Conservation (phyloP, 2,113 vertebrate genomes). For the Pyrgilauda ruficollis region DNA sequence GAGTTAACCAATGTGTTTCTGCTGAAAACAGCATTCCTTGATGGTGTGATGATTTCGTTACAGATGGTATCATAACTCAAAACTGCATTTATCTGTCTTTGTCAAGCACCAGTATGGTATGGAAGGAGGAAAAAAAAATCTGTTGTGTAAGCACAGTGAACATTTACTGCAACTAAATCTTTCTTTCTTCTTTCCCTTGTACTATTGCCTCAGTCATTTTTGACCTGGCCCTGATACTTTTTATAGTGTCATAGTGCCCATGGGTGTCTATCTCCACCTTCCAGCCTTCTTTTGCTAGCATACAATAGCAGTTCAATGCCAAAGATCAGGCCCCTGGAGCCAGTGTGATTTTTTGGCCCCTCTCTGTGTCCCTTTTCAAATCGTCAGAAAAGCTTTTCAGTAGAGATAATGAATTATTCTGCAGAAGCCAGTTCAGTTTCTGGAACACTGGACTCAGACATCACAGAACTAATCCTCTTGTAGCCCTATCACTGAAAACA, state of each 20-base stretch:
- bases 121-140: background rate
- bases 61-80: background rate
- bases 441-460: conserved; percentile 15
- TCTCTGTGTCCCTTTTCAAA: background rate
- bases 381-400: conserved; percentile 6
- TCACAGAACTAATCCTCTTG: conserved; percentile 43
- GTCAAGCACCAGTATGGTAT: background rate
- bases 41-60: background rate
- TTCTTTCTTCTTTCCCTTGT: background rate
- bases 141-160: background rate
- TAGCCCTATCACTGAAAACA: background rate
- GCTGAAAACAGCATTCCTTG: background rate
- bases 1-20: background rate
- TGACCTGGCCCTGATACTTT: background rate
- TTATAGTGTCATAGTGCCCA: background rate
- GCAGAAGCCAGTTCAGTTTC: conserved; percentile 8
- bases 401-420: conserved; percentile 12
- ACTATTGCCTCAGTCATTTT: background rate
- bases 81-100: background rate
- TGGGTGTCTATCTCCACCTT: background rate
- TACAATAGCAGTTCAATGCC: background rate
- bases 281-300: background rate
- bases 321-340: background rate
- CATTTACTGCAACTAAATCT: background rate
- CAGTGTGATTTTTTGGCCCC: background rate